Base-by-base conservation (phyloP, 2,888 invertebrate genomes). In the Xestia c-nigrum region DNA sequence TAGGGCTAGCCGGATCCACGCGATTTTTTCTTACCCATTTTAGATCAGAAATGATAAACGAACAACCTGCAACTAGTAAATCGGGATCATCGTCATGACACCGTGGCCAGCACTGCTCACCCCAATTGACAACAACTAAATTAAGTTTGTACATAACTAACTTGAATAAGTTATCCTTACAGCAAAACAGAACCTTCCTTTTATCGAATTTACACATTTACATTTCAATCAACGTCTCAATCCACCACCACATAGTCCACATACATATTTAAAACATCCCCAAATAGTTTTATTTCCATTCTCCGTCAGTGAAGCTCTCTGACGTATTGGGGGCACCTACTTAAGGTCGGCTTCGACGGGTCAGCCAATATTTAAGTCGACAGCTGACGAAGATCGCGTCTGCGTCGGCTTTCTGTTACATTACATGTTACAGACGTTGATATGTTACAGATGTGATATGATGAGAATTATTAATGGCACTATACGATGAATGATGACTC, bases 331-430 rank as follows among this genome's bases (percentile, higher is more conserved):
- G 71, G 84, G 80, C 68, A 31, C 61, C 65, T 55, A 40, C 63
- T 78, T 55, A 52, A 12, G 63, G 24, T 12, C 52, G 47, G 70
- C 6, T 66, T 50, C 57, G 69, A 65, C 50, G 55, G 72, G 67
- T 63, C 80, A 71, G 81, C 66, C 61, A 64, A 80, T 73, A 80
- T 71, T 63, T 68, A 71, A 67, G 64, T 71, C 61, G 81, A 76
- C 76, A 71, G 67, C 72, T 84, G 80, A 83, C 66, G 76, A 59
- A 66, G 84, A 84, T 83, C 72, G 40, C 64, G 59, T 38, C 74
- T 43, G 50, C 5, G 61, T 57, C 57, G 21, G 65, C 24, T 55
- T n/a, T 10, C 0, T 24, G 57, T 73, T 70, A 72, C 64, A 76
- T 31, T 57, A 70, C 52, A 66, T 19, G 55, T 66, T 82, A 61